phyloP scores from a whole-genome alignment of 2,113 vertebrate genomes.

The Ageneiosus marmoratus region DNA sequence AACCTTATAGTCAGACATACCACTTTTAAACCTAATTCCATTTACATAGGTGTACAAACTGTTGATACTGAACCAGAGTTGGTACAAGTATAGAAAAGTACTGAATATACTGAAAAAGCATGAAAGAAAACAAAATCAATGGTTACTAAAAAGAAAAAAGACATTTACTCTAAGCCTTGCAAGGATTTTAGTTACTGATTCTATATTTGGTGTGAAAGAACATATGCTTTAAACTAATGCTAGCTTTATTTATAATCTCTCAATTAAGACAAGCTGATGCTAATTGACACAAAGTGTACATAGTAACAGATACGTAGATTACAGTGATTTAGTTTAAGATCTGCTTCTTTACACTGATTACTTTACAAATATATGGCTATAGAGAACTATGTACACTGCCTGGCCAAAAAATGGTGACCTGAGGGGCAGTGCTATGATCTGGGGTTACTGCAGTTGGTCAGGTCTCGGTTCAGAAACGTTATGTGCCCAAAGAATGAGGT shows the following conservation, averaged over 20 bases:
- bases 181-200: not conserved
- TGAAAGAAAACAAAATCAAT: not conserved
- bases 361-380: not conserved
- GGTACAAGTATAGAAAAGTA: not conserved
- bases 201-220: not conserved
- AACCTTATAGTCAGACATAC: not conserved
- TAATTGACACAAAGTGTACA: not conserved
- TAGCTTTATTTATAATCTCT: not conserved
- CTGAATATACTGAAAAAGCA: not conserved
- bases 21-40: not conserved
- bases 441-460: too few relatives aligned
- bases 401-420: too few relatives aligned
- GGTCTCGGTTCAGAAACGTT: too few relatives aligned
- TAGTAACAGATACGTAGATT: too few relatives aligned
- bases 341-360: not conserved
- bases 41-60: not conserved
- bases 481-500: too few relatives aligned
- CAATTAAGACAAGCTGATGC: not conserved
- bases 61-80: not conserved
- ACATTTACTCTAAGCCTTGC: not conserved
- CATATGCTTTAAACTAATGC: not conserved
- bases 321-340: not conserved
- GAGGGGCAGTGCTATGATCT: too few relatives aligned
- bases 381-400: too few relatives aligned
- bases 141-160: not conserved